Evolutionary conservation across 2,113 vertebrate genomes (phyloP).

Genomic region (Lycaon pictus): DNA sequence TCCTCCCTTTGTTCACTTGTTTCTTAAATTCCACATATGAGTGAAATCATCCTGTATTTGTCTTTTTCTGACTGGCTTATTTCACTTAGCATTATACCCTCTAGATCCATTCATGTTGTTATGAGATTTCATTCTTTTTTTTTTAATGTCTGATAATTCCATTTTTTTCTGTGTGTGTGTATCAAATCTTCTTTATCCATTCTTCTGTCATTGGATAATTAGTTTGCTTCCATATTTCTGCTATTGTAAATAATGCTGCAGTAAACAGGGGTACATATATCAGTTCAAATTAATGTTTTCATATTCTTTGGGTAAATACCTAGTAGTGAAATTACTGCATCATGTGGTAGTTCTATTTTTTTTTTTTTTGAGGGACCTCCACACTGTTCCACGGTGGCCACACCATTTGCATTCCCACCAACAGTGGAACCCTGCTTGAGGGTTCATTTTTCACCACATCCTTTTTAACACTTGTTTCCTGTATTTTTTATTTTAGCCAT

Average conservation of each 20-base stretch:
- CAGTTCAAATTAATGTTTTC: not conserved
- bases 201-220: not conserved
- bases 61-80: not conserved
- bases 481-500: not conserved
- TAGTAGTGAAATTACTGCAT: not conserved
- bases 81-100: not conserved
- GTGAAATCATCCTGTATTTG: not conserved
- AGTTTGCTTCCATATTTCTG: not conserved
- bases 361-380: not conserved
- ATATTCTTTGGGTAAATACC: not conserved
- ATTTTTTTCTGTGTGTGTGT: not conserved
- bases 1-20: not conserved
- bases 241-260: not conserved
- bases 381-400: not conserved
- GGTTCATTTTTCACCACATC: not conserved
- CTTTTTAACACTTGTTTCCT: not conserved
- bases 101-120: not conserved
- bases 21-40: not conserved
- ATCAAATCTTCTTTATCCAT: not conserved
- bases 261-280: not conserved
- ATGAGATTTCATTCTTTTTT: not conserved
- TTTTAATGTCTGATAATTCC: not conserved
- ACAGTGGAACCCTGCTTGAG: not conserved
- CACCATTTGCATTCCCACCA: not conserved
- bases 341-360: not conserved